phyloP scores from a whole-genome alignment of 2,888 invertebrate genomes.

The Cistogaster globosa region DNA sequence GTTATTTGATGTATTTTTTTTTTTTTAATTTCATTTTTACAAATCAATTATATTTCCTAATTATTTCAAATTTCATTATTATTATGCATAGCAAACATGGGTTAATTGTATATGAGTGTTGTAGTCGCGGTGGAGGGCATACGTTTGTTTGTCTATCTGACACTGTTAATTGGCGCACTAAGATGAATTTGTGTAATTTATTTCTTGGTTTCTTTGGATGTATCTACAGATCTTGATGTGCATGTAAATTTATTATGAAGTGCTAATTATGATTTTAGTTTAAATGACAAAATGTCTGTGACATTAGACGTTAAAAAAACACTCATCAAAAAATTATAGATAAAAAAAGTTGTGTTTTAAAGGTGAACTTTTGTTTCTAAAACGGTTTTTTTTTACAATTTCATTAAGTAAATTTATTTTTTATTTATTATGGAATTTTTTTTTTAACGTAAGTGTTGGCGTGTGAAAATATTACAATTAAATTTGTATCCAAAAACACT shows the following conservation, averaged over 20 bases:
- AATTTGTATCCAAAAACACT: no score
- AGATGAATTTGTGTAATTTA: conserved; percentile 52
- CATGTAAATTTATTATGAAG: conserved; percentile 44
- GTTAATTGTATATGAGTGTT: conserved; percentile 6
- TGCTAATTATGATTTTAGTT: conserved; percentile 66
- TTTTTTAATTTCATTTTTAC: no score
- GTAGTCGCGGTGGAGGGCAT: background rate
- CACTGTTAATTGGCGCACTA: conserved; percentile 59
- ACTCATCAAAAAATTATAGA: conserved; percentile 10
- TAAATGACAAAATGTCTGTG: conserved; percentile 66
- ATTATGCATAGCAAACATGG: background rate
- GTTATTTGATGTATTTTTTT: no score
- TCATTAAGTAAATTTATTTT: conserved; percentile 18
- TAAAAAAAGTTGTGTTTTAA: background rate
- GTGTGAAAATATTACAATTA: background rate
- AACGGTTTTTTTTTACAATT: background rate
- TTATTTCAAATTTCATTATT: no score
- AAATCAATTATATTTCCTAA: no score
- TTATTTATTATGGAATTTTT: background rate
- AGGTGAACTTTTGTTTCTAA: background rate
- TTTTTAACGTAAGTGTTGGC: background rate
- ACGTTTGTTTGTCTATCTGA: conserved; percentile 9
- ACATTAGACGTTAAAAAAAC: conserved; percentile 34
- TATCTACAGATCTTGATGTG: background rate
- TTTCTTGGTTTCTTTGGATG: conserved; percentile 3